Evolutionary conservation across 2,888 invertebrate genomes (phyloP).

Genomic region (Pammene aurita): DNA sequence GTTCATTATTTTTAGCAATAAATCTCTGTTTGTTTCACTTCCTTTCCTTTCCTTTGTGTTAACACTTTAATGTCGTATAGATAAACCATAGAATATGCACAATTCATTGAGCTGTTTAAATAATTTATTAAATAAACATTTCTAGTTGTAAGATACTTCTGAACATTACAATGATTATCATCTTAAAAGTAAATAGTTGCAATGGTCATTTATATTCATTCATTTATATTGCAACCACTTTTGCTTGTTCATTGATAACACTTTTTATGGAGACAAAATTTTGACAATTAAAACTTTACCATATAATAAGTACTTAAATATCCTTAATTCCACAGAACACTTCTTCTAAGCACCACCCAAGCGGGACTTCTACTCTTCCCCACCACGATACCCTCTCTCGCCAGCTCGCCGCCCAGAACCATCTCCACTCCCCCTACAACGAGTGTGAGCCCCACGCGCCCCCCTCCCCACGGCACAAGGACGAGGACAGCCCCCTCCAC

Average conservation of each 20-base stretch:
- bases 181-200: background rate
- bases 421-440: constrained; percentile 81
- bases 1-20: background rate
- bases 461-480: constrained; percentile 76
- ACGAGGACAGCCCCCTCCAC: constrained; percentile 74
- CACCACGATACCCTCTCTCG: constrained; percentile 84
- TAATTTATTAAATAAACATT: constrained; percentile 1
- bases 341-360: constrained; percentile 91
- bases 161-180: background rate
- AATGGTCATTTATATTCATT: background rate
- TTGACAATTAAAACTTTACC: background rate
- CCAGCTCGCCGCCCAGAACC: constrained; percentile 75
- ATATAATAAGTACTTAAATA: constrained; percentile 5
- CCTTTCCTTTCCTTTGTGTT: constrained; percentile 3
- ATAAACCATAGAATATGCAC: constrained; percentile 14
- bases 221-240: background rate
- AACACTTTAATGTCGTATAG: background rate
- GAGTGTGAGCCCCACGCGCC: constrained; percentile 77
- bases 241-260: constrained; percentile 1
- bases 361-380: constrained; percentile 86
- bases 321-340: constrained; percentile 86
- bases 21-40: background rate
- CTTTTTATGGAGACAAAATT: background rate
- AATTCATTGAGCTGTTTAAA: constrained; percentile 49
- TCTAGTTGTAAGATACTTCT: constrained; percentile 8